Percentiles rank a stretch among this genome's conserved stretches.
phyloP scores from a whole-genome alignment of 2,797 vertebrate species.

The Alectoris magna region DNA sequence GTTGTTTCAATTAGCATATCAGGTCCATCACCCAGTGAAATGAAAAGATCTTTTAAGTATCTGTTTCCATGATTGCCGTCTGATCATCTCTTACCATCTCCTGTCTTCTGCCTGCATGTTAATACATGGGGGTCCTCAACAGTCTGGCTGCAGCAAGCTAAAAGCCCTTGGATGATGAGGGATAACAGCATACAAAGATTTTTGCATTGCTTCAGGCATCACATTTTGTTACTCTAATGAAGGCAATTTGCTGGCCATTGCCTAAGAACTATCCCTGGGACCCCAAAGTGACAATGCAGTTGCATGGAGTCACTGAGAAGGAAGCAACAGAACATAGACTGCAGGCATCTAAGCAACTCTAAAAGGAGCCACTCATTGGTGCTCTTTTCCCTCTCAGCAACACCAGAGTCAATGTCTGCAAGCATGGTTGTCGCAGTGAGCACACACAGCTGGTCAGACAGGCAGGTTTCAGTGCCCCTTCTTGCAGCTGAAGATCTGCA shows the following conservation, averaged over 20 bases:
- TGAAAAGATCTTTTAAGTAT: slow-evolving; percentile 17
- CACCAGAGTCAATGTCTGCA: background rate
- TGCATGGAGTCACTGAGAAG: background rate
- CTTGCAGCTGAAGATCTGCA: background rate
- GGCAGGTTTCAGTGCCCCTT: background rate
- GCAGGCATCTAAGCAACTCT: background rate
- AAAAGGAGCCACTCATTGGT: background rate
- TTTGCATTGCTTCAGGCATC: background rate
- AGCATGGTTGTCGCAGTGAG: accelerated
- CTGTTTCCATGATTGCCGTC: background rate
- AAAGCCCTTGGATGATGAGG: slow-evolving; percentile 1
- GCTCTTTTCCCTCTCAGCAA: accelerated
- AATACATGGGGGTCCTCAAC: background rate
- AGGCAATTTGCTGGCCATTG: background rate
- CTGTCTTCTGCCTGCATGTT: background rate
- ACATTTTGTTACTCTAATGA: background rate
- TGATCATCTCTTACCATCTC: slow-evolving; percentile 7
- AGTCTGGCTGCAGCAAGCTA: background rate
- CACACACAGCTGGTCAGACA: accelerated
- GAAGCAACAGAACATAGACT: background rate
- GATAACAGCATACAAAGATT: background rate
- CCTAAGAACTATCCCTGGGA: background rate
- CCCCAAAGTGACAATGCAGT: background rate
- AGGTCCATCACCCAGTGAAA: background rate
- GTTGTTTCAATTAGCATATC: slow-evolving; percentile 5